Conservation (phyloP, 2,888 invertebrate species). For the Chloroclystis v-ata region DNA sequence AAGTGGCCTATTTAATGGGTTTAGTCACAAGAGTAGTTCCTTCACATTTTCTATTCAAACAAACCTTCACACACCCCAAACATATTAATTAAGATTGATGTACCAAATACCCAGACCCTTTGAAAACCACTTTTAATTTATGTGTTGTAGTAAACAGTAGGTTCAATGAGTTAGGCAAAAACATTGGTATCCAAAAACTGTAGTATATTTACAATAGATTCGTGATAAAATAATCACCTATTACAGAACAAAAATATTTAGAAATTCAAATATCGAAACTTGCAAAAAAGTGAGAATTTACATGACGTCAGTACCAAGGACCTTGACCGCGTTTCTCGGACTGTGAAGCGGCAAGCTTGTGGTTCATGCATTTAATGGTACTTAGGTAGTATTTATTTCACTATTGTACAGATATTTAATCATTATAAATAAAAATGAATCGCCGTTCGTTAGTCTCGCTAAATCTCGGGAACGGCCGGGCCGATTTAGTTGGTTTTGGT, state of each 20-base stretch:
- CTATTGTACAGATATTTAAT: no score
- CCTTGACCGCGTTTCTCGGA: no score
- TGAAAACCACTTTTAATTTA: not conserved
- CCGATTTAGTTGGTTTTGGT: no score
- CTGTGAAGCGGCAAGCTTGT: no score
- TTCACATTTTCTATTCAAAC: not conserved
- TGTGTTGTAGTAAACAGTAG: slow-evolving; percentile 1
- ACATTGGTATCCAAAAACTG: slow-evolving; percentile 1
- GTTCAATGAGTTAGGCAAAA: not conserved
- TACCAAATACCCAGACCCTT: not conserved
- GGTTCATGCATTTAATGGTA: no score
- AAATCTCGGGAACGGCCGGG: no score
- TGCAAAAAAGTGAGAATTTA: not conserved
- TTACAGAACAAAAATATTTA: not conserved
- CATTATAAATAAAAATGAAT: no score
- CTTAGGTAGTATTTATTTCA: no score
- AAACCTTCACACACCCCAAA: slow-evolving; percentile 1
- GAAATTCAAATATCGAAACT: not conserved
- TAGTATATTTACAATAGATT: slow-evolving; percentile 1
- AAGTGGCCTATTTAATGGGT: not conserved
- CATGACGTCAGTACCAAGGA: not conserved
- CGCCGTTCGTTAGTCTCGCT: no score
- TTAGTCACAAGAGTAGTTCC: slow-evolving; percentile 2
- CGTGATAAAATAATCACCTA: not conserved
- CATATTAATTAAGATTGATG: not conserved